phyloP scores from a whole-genome alignment of 2,888 invertebrate genomes.

The Adineta ricciae region DNA sequence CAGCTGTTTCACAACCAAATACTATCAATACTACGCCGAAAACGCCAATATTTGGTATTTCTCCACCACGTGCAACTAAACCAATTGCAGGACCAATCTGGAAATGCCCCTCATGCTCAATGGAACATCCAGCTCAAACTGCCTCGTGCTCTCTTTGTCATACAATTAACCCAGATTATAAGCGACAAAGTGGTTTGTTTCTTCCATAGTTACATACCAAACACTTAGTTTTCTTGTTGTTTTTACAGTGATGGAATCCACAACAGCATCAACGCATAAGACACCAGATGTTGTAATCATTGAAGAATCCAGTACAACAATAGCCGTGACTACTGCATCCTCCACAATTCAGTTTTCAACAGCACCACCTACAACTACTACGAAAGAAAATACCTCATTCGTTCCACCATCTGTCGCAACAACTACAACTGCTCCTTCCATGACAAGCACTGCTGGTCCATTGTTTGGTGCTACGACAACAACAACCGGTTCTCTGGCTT shows the following conservation, averaged over 20 bases:
- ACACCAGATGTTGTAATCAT: background rate
- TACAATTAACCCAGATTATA: conserved; percentile 17
- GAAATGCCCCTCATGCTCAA: conserved; percentile 10
- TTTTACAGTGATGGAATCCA: background rate
- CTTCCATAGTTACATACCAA: background rate
- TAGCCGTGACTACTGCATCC: background rate
- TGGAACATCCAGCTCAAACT: conserved; percentile 18
- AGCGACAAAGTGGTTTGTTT: background rate
- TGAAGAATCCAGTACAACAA: background rate
- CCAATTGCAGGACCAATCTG: background rate
- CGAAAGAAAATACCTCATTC: background rate
- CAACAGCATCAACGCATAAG: background rate
- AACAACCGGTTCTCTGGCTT: background rate
- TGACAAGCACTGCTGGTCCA: background rate
- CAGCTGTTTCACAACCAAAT: background rate
- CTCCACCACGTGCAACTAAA: background rate
- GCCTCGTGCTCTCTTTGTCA: conserved; percentile 6
- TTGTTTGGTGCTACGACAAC: background rate
- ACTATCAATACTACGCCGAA: background rate
- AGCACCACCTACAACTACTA: background rate
- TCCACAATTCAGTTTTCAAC: background rate
- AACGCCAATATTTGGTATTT: background rate
- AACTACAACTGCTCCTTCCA: background rate
- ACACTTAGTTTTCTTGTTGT: background rate
- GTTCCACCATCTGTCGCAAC: background rate